Conservation (phyloP, 2,113 vertebrate species). For the Vireo altiloquus region DNA sequence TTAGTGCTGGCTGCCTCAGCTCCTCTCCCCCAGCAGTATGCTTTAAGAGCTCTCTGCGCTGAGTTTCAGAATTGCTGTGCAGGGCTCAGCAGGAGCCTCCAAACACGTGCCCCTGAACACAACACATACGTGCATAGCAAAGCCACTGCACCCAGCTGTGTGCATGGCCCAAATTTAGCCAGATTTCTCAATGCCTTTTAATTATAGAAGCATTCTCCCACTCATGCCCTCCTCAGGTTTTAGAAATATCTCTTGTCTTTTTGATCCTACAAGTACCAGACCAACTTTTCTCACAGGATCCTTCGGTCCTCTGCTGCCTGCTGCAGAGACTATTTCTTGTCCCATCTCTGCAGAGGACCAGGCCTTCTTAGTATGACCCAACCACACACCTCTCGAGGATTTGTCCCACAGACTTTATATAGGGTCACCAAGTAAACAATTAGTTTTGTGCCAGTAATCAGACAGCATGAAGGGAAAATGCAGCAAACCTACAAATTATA, state of each 20-base stretch:
- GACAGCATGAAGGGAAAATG: background rate
- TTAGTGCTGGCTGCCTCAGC: background rate
- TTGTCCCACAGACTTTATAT: background rate
- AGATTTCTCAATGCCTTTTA: background rate
- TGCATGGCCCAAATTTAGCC: fast-evolving
- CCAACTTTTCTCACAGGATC: background rate
- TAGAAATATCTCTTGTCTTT: background rate
- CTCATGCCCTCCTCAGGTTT: background rate
- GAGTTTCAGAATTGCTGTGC: background rate
- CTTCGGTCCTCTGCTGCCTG: background rate
- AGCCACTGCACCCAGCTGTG: background rate
- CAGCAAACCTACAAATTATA: background rate
- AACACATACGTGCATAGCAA: background rate
- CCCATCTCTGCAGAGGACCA: background rate
- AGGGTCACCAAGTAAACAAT: background rate
- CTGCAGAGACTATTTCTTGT: background rate
- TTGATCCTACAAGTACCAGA: background rate
- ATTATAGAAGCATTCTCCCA: background rate
- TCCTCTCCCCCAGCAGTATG: background rate
- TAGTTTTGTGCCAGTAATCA: background rate
- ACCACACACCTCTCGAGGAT: background rate
- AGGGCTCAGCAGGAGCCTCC: background rate
- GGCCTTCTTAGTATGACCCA: background rate
- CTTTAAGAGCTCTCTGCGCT: background rate
- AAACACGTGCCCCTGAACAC: background rate